Evolutionary conservation across 1,140 invertebrate genomes (phyloP).

Genomic region (Teleopsis dalmanni): DNA sequence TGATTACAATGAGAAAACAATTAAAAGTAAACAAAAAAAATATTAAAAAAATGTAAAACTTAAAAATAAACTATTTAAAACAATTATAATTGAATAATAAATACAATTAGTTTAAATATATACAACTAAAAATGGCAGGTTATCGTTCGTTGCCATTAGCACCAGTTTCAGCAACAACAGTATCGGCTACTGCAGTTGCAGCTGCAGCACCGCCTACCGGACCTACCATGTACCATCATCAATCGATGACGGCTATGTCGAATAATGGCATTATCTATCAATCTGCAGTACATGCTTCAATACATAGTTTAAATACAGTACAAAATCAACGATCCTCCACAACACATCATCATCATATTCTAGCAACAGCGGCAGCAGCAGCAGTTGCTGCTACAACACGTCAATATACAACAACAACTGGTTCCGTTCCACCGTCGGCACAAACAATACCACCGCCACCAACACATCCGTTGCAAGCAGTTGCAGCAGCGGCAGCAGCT

Average conservation of each 20-base stretch:
- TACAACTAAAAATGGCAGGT: slow-evolving; percentile 26
- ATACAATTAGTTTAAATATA: not conserved
- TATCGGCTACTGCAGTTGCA: slow-evolving; percentile 18
- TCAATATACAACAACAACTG: slow-evolving; percentile 14
- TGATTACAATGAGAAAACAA: not conserved
- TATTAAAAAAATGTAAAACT: no score
- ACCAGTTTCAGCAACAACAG: slow-evolving; percentile 27
- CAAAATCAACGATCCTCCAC: slow-evolving; percentile 29
- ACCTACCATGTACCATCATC: slow-evolving; percentile 36
- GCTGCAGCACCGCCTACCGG: slow-evolving; percentile 19
- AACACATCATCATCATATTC: slow-evolving; percentile 34
- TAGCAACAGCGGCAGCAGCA: slow-evolving; percentile 23
- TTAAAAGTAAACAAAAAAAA: not conserved
- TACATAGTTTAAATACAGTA: slow-evolving; percentile 41
- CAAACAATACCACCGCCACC: slow-evolving; percentile 9
- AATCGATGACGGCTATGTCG: slow-evolving; percentile 38
- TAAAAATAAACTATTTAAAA: no score
- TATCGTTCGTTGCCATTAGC: slow-evolving; percentile 35
- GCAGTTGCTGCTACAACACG: slow-evolving; percentile 22
- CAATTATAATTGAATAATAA: not conserved
- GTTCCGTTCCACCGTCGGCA: slow-evolving; percentile 9
- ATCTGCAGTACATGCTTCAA: slow-evolving; percentile 42
- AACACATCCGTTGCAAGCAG: slow-evolving; percentile 1
- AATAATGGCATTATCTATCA: slow-evolving; percentile 45
- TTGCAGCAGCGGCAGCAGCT: not conserved